Percentiles rank a stretch among this genome's conserved stretches.
Evolutionary conservation across 2,113 vertebrate species (phyloP).

Genomic region (Abramis brama): DNA sequence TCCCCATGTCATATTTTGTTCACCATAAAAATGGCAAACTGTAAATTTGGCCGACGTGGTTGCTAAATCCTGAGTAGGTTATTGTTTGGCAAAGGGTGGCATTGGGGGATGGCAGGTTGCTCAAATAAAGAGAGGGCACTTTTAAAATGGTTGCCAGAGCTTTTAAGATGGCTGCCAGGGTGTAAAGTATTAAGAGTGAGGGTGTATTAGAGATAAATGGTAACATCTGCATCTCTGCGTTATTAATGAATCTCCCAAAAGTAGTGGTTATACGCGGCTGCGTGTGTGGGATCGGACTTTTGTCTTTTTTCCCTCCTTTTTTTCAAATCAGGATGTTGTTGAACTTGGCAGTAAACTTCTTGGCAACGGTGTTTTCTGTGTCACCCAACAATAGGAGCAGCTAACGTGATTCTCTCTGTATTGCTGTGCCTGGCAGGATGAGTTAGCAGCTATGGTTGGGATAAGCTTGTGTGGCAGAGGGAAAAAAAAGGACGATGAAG

Average conservation of each 20-base stretch:
- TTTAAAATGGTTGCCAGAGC: slow-evolving; percentile 99
- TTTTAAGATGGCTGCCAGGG: slow-evolving; percentile 97
- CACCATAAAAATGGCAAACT: background rate
- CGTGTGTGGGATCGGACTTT: slow-evolving; percentile 41
- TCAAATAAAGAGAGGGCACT: slow-evolving; percentile 84
- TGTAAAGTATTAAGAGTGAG: slow-evolving; percentile 62
- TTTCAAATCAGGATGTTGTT: slow-evolving; percentile 77
- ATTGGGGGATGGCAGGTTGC: slow-evolving; percentile 74
- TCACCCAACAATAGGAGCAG: slow-evolving; percentile 89
- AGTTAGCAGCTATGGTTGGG: slow-evolving; percentile 65
- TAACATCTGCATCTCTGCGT: slow-evolving; percentile 47
- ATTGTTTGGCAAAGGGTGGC: slow-evolving; percentile 77
- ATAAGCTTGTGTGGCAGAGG: slow-evolving; percentile 59
- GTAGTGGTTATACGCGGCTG: slow-evolving; percentile 51
- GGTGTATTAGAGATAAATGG: slow-evolving; percentile 55
- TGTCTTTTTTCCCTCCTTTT: slow-evolving; percentile 43
- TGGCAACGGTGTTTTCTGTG: slow-evolving; percentile 84
- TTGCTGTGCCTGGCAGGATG: slow-evolving; percentile 79
- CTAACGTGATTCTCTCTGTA: slow-evolving; percentile 82
- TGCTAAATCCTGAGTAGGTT: slow-evolving; percentile 73
- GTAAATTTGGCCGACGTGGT: slow-evolving; percentile 66
- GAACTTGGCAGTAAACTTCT: slow-evolving; percentile 85
- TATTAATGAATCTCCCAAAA: slow-evolving; percentile 71
- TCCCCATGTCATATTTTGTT: slow-evolving; percentile 5
- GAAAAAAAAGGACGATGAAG: slow-evolving; percentile 39